phyloP scores from a whole-genome alignment of 2,113 vertebrate genomes.

The Clarias magur region DNA sequence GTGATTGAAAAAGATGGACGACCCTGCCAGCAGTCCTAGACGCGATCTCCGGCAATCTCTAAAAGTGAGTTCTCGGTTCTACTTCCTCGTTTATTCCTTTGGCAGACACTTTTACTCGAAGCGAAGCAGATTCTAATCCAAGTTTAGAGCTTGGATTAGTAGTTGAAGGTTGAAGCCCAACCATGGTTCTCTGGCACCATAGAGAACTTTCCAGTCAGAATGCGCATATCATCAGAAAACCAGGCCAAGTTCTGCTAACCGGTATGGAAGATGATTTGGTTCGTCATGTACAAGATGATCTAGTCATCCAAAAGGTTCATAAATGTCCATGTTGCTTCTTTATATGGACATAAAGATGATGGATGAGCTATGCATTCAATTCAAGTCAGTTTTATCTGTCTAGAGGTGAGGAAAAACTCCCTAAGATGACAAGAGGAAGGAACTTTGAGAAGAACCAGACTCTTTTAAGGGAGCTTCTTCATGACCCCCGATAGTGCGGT shows the following conservation, averaged over 20 bases:
- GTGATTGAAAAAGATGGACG: constrained; percentile 3
- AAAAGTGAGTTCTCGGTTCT: background rate
- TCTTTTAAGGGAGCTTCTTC: background rate
- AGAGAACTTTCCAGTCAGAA: constrained; percentile 7
- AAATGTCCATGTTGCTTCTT: background rate
- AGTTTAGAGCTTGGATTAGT: constrained; percentile 6
- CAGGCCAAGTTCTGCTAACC: background rate
- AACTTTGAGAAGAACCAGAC: constrained; percentile 1
- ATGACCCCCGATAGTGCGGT: background rate
- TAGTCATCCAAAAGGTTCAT: background rate
- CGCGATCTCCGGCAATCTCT: background rate
- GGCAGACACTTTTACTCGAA: background rate
- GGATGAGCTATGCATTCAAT: background rate
- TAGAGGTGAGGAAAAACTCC: background rate
- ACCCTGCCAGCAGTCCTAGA: background rate
- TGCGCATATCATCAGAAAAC: background rate
- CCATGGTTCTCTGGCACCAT: background rate
- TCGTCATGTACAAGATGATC: background rate
- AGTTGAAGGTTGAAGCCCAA: background rate
- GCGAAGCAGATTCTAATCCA: background rate
- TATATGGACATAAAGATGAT: background rate
- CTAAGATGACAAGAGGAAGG: background rate
- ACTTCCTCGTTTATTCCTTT: background rate
- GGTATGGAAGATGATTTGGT: background rate
- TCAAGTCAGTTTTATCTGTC: background rate